These are phyloP conservation scores for Lytechinus variegatus DNA, from an alignment of 35 echinoderm and acorn worm species.

Conservation along the genomic window DNA sequence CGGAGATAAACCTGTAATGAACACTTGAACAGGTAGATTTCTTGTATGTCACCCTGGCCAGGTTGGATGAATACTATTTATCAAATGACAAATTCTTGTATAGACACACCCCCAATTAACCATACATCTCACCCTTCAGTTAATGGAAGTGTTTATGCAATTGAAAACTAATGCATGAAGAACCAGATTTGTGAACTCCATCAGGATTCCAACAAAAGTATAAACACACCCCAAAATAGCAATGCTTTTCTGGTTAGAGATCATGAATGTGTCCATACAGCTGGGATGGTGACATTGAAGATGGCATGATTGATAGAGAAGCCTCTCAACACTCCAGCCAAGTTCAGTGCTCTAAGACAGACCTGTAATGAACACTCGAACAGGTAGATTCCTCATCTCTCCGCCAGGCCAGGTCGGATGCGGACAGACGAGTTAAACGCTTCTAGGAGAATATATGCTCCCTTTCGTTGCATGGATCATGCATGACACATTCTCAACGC, in stretches of 20 bases:
- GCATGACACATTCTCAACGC: too few species aligned
- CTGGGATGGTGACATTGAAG: background rate
- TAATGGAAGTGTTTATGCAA: too few species aligned
- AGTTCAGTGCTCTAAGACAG: background rate
- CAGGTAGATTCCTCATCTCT: background rate
- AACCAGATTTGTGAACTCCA: background rate
- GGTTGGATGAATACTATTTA: too few species aligned
- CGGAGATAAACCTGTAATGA: background rate
- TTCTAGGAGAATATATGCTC: background rate
- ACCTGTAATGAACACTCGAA: background rate
- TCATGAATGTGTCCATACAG: background rate
- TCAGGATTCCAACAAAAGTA: background rate
- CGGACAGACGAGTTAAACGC: background rate
- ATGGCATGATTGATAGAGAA: background rate
- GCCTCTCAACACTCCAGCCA: background rate
- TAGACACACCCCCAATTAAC: too few species aligned
- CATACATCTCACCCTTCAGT: too few species aligned
- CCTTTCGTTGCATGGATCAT: background rate
- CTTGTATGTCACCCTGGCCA: too few species aligned
- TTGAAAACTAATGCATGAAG: too few species aligned
- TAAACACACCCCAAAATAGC: background rate
- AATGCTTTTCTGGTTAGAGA: background rate
- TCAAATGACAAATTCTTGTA: too few species aligned
- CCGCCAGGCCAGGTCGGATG: background rate
- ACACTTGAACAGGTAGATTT: constrained; percentile 4